Base-by-base conservation (phyloP, 2,797 vertebrate genomes). In the Dryobates pubescens region DNA sequence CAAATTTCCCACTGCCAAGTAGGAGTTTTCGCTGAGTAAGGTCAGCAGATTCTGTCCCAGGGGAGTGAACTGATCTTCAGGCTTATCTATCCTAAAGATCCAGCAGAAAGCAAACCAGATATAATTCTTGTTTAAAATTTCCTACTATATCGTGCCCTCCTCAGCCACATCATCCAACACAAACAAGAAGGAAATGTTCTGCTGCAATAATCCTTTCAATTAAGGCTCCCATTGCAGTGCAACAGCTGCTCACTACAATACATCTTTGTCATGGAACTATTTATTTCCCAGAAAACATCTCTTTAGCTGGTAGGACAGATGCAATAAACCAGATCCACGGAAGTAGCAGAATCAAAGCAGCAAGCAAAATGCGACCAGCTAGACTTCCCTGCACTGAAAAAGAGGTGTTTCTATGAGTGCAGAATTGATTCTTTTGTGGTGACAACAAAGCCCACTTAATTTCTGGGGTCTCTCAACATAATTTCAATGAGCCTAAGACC, bases 1-100 rank as follows among this genome's bases (percentile, higher is more conserved):
- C 90, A 85, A 67, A 96, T 95, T 96, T 95, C 93, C 94, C 94
- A 96, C 65, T 96, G 88, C 63, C 87, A 89, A 89, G 88, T 64
- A 56, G 93, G 79, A 93, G 88, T 75, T 87, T 94, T 94, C 90
- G 88, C 88, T 70, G 30, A 95, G 63, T 83, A 90, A 93, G 90
- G 88, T 70, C 95, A 94, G 73, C 82, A 94, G 88, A 94, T 81
- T 87, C 49, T 27, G 19, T 90, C 92, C 73, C 84, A 49, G 18
- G 90, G 70, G 92, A 94, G 30, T 30, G 34, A 92, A 72, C 59
- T 70, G 90, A 87, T 92, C 86, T 87, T 92, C 3, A 7, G 65
- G 56, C 78, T 85, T 65, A 69, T 83, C 75, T 92, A 80, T 43
- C 16, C 90, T 65, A 34, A 93, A 80, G 69, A 90, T 65, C 27